Conservation (phyloP, 2,888 invertebrate genomes). For the Ferdinandea cuprea region DNA sequence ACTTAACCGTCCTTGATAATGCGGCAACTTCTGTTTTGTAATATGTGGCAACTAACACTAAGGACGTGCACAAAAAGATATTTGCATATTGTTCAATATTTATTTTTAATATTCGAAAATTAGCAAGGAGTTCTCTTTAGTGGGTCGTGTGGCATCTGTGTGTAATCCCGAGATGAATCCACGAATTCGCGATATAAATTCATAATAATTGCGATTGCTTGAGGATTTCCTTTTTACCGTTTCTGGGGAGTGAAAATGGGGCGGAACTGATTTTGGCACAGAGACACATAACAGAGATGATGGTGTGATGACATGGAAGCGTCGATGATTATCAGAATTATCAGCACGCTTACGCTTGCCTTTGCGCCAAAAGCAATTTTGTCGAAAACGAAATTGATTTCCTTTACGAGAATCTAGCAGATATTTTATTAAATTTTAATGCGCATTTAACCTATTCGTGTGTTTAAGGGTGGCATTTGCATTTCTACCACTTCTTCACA, state of each 20-base stretch:
- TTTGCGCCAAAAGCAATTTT: not conserved
- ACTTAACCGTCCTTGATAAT: conserved; percentile 55
- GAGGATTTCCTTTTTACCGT: not conserved
- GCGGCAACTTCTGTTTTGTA: conserved; percentile 61
- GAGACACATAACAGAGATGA: conserved; percentile 16
- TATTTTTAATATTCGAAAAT: conserved; percentile 72
- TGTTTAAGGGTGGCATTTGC: no score
- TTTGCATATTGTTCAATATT: conserved; percentile 74
- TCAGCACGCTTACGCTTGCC: conserved; percentile 3
- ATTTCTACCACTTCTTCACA: no score
- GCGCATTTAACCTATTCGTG: no score
- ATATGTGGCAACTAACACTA: conserved; percentile 57
- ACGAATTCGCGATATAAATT: conserved; percentile 32
- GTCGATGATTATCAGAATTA: conserved; percentile 28
- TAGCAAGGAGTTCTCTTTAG: conserved; percentile 53
- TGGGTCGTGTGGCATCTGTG: conserved; percentile 52
- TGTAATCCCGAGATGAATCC: not conserved
- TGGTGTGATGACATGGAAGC: conserved; percentile 13
- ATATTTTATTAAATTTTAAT: no score
- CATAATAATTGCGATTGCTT: conserved; percentile 21
- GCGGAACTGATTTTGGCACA: conserved; percentile 47
- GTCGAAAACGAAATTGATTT: conserved; percentile 13
- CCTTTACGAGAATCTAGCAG: not conserved
- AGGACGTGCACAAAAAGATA: conserved; percentile 38
- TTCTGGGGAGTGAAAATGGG: conserved; percentile 44